Base-by-base conservation (phyloP, 2,888 invertebrate species). In the Cheilosia variabilis region DNA sequence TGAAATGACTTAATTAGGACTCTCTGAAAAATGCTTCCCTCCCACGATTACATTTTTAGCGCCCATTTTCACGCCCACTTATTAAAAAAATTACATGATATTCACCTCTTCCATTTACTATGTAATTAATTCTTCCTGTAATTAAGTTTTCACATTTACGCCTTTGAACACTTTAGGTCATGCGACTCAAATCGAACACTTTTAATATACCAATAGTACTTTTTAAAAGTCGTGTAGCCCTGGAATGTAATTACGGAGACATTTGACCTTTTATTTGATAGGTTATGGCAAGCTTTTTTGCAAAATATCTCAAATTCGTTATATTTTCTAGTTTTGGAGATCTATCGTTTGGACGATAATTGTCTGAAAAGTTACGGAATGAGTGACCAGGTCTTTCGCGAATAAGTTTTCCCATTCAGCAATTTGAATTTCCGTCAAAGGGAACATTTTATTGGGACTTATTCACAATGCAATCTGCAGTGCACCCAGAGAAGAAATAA, bases 1-100 rank as follows among this genome's bases (percentile, higher is more conserved):
- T 19, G 6, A 45, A 57, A 47, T 57, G 19, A 19, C 45, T 71
- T 58, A 50, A 58, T 71, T 58, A 17, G 15, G 15, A 50, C 57
- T 9, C 58, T 27, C 10, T 3, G 9, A 37, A 19, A 22, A 19
- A 27, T 19, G 27, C 13, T 55, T 31, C 7, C 34, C 50, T 58
- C 58, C 58, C 7, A 50, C 71, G 6, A 37, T 71, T 37, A 50
- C 50, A 24, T 71, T 34, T 10, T n/a, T 22, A 2, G 6, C 22
- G 19, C n/a, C 19, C 19, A 31, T 5, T 24, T 27, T 15, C 0
- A 19, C 57, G 10, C 57, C 69, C n/a, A 19, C 6, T 68, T 27
- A 53, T 55, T 55, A 43, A 43, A 43, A 13, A 15, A 37, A 22
- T 52, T 5, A 66, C 66, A 37, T 22, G 22, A 7, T n/a, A 47